These are phyloP conservation scores for Drosophila lacertosa DNA, from an alignment of 1,140 invertebrate species.

Conservation along the genomic window DNA sequence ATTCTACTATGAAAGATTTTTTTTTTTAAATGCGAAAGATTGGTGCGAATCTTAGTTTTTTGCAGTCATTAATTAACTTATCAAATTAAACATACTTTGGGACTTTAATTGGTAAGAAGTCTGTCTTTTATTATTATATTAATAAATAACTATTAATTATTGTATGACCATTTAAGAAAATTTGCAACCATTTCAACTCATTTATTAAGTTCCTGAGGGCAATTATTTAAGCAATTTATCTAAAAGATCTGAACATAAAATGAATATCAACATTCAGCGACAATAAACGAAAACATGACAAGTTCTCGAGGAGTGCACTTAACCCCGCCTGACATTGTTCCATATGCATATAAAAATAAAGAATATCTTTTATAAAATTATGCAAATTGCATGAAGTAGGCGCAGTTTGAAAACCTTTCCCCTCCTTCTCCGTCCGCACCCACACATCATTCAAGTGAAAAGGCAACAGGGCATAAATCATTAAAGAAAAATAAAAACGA, in stretches of 20 bases:
- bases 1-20: too few species aligned
- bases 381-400: slow-evolving; percentile 26
- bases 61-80: too few species aligned
- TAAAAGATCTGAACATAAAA: background rate
- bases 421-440: background rate
- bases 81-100: too few species aligned
- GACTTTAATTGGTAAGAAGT: too few species aligned
- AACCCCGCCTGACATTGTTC: slow-evolving; percentile 29
- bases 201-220: background rate
- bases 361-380: slow-evolving; percentile 8
- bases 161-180: too few species aligned
- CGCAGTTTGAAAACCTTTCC: background rate
- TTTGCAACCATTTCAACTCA: too few species aligned
- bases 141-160: too few species aligned
- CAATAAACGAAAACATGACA: slow-evolving; percentile 3
- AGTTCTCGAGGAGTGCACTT: slow-evolving; percentile 13
- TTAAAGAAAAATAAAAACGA: slow-evolving; percentile 43
- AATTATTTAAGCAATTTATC: background rate
- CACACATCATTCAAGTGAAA: slow-evolving; percentile 6
- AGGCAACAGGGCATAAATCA: slow-evolving; percentile 61
- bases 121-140: too few species aligned
- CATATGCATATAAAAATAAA: too few species aligned
- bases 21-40: too few species aligned
- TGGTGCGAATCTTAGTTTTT: too few species aligned
- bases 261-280: background rate